phyloP scores from a whole-genome alignment of 2,113 vertebrate genomes.

The Stegostoma tigrinum region DNA sequence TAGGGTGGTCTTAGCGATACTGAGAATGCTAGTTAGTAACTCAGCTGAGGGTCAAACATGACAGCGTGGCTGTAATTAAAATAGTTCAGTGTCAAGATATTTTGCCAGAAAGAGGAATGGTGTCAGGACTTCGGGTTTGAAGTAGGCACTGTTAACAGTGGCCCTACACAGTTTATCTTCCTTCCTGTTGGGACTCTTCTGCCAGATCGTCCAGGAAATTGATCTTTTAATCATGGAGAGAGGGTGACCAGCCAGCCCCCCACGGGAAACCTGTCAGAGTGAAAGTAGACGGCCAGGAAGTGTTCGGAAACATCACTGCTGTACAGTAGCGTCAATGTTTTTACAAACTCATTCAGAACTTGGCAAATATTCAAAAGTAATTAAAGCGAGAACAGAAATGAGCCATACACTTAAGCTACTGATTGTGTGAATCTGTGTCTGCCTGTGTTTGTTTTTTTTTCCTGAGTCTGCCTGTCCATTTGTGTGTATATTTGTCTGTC shows the following conservation, averaged over 20 bases:
- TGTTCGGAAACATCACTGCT: neutral
- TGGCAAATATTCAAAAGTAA: neutral
- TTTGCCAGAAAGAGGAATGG: too few relatives aligned
- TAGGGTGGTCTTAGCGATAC: too few relatives aligned
- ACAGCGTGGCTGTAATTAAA: too few relatives aligned
- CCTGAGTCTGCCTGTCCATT: neutral
- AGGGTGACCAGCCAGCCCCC: neutral
- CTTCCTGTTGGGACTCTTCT: neutral
- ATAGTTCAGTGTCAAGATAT: too few relatives aligned
- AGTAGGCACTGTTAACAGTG: neutral
- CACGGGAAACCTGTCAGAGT: neutral
- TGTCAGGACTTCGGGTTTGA: neutral
- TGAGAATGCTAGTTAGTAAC: too few relatives aligned
- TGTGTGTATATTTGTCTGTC: neutral
- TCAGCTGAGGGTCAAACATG: too few relatives aligned
- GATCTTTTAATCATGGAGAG: conserved; percentile 8
- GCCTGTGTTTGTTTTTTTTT: too few relatives aligned
- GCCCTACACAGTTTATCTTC: neutral
- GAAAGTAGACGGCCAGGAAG: neutral
- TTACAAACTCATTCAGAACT: neutral
- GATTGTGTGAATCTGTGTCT: neutral
- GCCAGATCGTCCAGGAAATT: neutral
- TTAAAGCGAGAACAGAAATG: neutral
- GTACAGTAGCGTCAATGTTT: neutral
- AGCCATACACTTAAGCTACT: neutral